A percentile compares a stretch with the other conserved stretches of the same genome.
phyloP scores from a whole-genome alignment of 2,888 invertebrate genomes.

The Drosophila ezoana region DNA sequence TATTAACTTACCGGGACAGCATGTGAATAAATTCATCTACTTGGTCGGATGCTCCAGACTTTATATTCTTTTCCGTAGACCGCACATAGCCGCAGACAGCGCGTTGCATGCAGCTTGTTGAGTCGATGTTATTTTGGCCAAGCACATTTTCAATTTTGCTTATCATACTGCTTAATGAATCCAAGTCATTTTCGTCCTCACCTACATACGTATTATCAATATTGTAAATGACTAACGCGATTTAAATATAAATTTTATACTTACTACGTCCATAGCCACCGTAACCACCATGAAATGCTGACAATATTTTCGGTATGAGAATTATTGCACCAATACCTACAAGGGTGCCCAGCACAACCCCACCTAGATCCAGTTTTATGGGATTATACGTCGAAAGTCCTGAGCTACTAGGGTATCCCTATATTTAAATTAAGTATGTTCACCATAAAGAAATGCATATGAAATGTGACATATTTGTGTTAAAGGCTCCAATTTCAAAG shows the following conservation, averaged over 20 bases:
- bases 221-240: neutral
- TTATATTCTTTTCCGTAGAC: constrained; percentile 88
- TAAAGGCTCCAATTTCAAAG: constrained; percentile 38
- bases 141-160: constrained; percentile 88
- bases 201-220: constrained; percentile 83
- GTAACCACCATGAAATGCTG: constrained; percentile 89
- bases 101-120: constrained; percentile 89
- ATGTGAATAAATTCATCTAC: constrained; percentile 88
- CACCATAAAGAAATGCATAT: neutral
- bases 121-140: constrained; percentile 89
- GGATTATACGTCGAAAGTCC: constrained; percentile 89
- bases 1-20: constrained; percentile 87
- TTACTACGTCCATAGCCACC: constrained; percentile 88
- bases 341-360: constrained; percentile 91
- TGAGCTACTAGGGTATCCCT: constrained; percentile 85
- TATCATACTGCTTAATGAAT: constrained; percentile 88
- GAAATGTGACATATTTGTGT: neutral
- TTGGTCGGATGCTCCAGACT: constrained; percentile 88
- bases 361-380: constrained; percentile 92
- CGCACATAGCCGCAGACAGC: constrained; percentile 90
- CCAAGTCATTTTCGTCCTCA: constrained; percentile 86
- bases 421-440: neutral
- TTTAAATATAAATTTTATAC: constrained; percentile 8
- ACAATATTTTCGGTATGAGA: constrained; percentile 91
- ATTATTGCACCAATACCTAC: constrained; percentile 93